phyloP scores from a whole-genome alignment of 1,140 invertebrate species.

The Sycophila sp. region DNA sequence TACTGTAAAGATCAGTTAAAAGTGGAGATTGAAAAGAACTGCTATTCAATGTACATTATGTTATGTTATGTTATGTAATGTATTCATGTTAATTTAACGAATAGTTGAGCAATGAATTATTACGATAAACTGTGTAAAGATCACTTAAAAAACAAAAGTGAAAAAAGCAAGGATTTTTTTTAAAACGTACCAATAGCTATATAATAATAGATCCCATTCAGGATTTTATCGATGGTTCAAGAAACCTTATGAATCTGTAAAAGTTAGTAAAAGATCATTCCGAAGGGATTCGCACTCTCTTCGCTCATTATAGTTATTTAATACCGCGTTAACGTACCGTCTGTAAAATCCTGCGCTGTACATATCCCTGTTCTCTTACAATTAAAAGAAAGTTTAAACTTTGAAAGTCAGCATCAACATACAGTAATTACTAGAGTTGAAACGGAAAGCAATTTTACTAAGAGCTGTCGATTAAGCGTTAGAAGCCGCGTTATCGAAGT shows the following conservation, averaged over 20 bases:
- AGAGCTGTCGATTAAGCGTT: slow-evolving; percentile 1
- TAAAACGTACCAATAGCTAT: not conserved
- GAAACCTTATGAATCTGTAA: not conserved
- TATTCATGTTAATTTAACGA: slow-evolving; percentile 1
- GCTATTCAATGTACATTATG: not conserved
- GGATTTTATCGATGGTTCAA: slow-evolving; percentile 36
- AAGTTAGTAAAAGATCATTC: slow-evolving; percentile 4
- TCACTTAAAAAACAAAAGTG: not conserved
- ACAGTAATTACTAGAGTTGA: slow-evolving; percentile 7
- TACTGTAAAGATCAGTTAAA: not conserved
- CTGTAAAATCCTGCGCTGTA: slow-evolving; percentile 37
- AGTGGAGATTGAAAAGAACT: not conserved
- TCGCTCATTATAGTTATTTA: slow-evolving; percentile 24
- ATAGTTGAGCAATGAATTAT: slow-evolving; percentile 6
- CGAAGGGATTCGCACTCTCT: slow-evolving; percentile 4
- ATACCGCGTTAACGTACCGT: slow-evolving; percentile 22
- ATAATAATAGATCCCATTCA: slow-evolving; percentile 3
- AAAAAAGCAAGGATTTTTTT: slow-evolving; percentile 15
- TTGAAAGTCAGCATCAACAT: slow-evolving; percentile 20
- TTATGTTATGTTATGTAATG: too few species aligned
- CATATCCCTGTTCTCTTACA: slow-evolving; percentile 27
- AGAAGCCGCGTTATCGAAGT: slow-evolving; percentile 1
- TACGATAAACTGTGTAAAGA: not conserved
- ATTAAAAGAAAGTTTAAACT: slow-evolving; percentile 36
- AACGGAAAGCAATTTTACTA: slow-evolving; percentile 9